A percentile compares a stretch with the other conserved stretches of the same genome.
Conservation (phyloP, 2,797 vertebrate species). For the Zalophus californianus region DNA sequence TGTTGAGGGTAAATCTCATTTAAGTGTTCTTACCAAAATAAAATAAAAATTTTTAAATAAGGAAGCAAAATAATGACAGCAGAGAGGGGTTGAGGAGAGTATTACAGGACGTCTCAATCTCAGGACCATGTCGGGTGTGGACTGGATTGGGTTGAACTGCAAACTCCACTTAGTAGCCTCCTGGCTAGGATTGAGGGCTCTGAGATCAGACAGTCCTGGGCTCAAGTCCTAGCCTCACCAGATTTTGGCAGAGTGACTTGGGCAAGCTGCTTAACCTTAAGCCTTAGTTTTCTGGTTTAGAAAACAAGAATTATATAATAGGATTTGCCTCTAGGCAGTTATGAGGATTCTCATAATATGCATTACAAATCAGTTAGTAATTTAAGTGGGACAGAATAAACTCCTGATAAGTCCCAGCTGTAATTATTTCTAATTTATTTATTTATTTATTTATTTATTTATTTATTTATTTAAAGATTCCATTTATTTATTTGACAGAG, state of each 20-base stretch:
- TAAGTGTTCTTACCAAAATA: neutral
- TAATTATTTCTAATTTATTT: neutral
- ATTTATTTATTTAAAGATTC: too few relatives aligned
- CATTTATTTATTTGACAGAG: too few relatives aligned
- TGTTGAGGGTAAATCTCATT: neutral
- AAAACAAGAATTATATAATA: neutral
- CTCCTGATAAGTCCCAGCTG: neutral
- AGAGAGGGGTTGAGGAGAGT: neutral
- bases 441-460: too few relatives aligned
- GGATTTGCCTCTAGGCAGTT: neutral
- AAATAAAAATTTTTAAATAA: neutral
- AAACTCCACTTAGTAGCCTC: neutral
- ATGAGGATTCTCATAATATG: neutral
- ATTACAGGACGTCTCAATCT: neutral
- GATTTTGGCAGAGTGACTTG: neutral
- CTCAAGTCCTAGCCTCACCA: too few relatives aligned
- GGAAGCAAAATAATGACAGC: neutral
- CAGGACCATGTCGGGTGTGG: too few relatives aligned
- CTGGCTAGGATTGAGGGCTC: neutral
- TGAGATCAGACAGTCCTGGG: neutral
- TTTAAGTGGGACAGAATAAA: neutral
- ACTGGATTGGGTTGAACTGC: neutral
- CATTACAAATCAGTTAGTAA: neutral
- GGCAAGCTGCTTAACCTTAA: neutral
- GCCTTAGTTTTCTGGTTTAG: neutral